phyloP scores from a whole-genome alignment of 2,888 invertebrate genomes.

The Taenaris catops region DNA sequence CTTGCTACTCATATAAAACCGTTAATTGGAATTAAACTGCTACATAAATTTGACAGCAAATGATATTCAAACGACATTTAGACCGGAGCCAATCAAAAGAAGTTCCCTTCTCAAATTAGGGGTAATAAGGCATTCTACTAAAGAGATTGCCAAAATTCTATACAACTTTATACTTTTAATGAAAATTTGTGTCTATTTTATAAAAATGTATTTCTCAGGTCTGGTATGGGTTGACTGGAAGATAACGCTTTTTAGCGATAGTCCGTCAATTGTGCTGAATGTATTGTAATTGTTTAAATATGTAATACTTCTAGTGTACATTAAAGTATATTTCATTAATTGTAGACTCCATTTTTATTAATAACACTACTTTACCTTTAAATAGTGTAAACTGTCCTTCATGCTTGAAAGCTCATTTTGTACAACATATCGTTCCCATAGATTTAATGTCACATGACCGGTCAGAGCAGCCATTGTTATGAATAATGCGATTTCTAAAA shows the following conservation, averaged over 20 bases:
- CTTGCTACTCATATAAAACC: too few species aligned
- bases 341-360: constrained; percentile 1
- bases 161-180: not conserved
- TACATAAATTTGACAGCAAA: too few species aligned
- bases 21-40: too few species aligned
- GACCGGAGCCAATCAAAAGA: too few species aligned
- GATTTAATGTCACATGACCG: constrained; percentile 45
- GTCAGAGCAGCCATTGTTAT: constrained; percentile 41
- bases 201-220: not conserved
- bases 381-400: constrained; percentile 41
- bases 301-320: not conserved
- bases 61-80: too few species aligned
- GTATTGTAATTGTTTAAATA: not conserved
- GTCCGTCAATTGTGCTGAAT: not conserved
- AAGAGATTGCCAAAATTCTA: too few species aligned
- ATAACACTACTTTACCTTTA: constrained; percentile 41
- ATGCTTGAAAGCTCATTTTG: constrained; percentile 43
- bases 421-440: constrained; percentile 53
- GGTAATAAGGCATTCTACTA: too few species aligned
- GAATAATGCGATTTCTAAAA: constrained; percentile 41
- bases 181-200: not conserved
- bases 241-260: not conserved
- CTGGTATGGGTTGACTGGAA: not conserved
- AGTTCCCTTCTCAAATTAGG: too few species aligned
- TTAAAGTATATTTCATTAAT: too few species aligned